A percentile compares a stretch with the other conserved stretches of the same genome.
Conservation (phyloP, 2,888 invertebrate species). For the Dioctria rufipes region DNA sequence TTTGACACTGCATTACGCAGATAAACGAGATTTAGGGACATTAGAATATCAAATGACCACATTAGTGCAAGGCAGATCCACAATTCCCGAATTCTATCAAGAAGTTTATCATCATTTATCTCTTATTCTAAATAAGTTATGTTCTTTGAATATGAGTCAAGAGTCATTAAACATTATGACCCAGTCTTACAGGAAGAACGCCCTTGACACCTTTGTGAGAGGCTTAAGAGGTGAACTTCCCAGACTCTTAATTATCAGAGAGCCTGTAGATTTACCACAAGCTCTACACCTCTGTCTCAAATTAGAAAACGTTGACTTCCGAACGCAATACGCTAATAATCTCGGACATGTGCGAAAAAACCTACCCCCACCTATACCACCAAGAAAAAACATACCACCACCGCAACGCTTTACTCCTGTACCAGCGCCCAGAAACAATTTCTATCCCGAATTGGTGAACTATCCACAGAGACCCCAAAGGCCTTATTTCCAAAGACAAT, state of each 20-base stretch:
- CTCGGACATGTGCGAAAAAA: too few relatives aligned
- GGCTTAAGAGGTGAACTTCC: too few relatives aligned
- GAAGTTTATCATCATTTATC: constrained; percentile 20
- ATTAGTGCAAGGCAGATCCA: constrained; percentile 52
- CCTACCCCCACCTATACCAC: too few relatives aligned
- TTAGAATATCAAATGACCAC: constrained; percentile 58
- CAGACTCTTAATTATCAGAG: too few relatives aligned
- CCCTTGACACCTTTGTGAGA: constrained; percentile 24
- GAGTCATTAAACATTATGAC: constrained; percentile 57
- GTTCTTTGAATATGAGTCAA: constrained; percentile 56
- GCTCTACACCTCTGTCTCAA: constrained; percentile 12
- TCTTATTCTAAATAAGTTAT: constrained; percentile 17
- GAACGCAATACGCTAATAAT: constrained; percentile 6
- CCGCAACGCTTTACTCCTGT: too few relatives aligned
- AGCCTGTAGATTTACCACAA: constrained; percentile 15
- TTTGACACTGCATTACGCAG: constrained; percentile 55
- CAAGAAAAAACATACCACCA: too few relatives aligned
- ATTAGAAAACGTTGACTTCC: not conserved
- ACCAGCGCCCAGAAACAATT: too few relatives aligned
- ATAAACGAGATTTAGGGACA: constrained; percentile 56
- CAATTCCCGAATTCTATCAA: constrained; percentile 17
- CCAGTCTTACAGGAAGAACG: constrained; percentile 29
- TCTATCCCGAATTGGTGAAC: too few relatives aligned
- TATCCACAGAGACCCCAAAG: too few relatives aligned
- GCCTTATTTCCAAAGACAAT: too few relatives aligned